phyloP scores from a whole-genome alignment of 2,888 invertebrate genomes.

The Capitulum mitella region DNA sequence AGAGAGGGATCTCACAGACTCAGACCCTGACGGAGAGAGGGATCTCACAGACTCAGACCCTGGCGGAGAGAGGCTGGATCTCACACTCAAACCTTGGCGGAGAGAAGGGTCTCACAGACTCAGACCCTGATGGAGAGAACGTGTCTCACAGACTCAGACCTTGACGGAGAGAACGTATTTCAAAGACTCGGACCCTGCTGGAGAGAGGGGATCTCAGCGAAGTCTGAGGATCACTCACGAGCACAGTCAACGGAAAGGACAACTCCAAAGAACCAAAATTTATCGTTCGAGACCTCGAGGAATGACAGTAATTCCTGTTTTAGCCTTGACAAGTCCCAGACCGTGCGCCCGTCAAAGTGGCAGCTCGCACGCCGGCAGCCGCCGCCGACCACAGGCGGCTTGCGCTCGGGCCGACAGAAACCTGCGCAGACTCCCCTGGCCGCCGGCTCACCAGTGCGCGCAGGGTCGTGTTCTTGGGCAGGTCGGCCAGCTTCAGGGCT shows the following conservation, averaged over 20 bases:
- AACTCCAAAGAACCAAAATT: too few relatives aligned
- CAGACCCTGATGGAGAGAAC: not conserved
- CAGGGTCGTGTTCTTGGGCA: slow-evolving; percentile 55
- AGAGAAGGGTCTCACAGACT: not conserved
- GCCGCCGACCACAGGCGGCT: too few relatives aligned
- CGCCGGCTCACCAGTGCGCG: slow-evolving; percentile 66
- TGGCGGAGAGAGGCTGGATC: too few relatives aligned
- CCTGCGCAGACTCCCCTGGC: slow-evolving; percentile 46
- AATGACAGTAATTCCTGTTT: too few relatives aligned
- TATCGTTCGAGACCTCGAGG: too few relatives aligned
- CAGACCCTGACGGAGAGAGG: not conserved
- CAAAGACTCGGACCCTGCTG: too few relatives aligned
- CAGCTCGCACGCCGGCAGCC: not conserved
- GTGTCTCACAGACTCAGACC: not conserved
- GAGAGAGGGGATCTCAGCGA: too few relatives aligned
- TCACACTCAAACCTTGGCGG: not conserved
- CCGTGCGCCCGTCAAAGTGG: not conserved
- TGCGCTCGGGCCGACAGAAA: too few relatives aligned
- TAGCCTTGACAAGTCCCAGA: not conserved
- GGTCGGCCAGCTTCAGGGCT: slow-evolving; percentile 57
- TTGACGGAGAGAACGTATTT: too few relatives aligned
- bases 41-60: not conserved
- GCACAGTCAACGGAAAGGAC: not conserved
- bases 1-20: not conserved
- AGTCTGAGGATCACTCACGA: slow-evolving; percentile 34